phyloP scores from a whole-genome alignment of 1,140 invertebrate genomes.

The Watersipora subatra region DNA sequence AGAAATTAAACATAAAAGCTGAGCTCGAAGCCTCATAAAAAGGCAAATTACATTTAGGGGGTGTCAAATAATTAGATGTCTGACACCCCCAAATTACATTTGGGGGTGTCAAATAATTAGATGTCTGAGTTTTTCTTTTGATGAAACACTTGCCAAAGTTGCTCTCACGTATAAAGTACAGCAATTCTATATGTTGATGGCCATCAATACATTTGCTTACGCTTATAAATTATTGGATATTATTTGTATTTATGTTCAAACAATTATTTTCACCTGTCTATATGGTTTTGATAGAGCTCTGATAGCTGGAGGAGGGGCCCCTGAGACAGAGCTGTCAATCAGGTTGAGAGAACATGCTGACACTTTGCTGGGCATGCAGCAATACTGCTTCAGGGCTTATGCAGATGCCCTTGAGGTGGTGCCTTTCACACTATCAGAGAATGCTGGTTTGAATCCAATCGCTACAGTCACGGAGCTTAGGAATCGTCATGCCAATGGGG shows the following conservation, averaged over 20 bases:
- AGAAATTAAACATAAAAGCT: no score
- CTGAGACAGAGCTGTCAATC: slow-evolving; percentile 84
- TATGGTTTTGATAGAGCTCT: slow-evolving; percentile 48
- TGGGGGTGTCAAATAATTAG: no score
- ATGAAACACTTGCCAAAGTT: no score
- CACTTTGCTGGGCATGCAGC: slow-evolving; percentile 73
- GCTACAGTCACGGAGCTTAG: slow-evolving; percentile 90
- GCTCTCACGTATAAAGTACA: no score
- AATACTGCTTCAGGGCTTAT: slow-evolving; percentile 83
- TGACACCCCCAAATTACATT: no score
- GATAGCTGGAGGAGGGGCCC: slow-evolving; percentile 89
- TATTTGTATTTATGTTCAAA: neutral
- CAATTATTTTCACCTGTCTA: neutral
- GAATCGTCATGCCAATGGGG: slow-evolving; percentile 75
- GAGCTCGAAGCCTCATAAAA: no score
- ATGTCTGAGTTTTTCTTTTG: no score
- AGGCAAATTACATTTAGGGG: no score
- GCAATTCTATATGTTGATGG: no score
- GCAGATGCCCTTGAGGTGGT: slow-evolving; percentile 92
- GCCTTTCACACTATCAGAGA: slow-evolving; percentile 95
- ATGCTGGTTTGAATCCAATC: slow-evolving; percentile 96
- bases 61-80: no score
- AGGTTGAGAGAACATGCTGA: slow-evolving; percentile 68
- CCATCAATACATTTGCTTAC: no score
- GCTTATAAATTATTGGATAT: no score